Base-by-base conservation (phyloP, 2,113 vertebrate species). In the Zosterops lateralis region DNA sequence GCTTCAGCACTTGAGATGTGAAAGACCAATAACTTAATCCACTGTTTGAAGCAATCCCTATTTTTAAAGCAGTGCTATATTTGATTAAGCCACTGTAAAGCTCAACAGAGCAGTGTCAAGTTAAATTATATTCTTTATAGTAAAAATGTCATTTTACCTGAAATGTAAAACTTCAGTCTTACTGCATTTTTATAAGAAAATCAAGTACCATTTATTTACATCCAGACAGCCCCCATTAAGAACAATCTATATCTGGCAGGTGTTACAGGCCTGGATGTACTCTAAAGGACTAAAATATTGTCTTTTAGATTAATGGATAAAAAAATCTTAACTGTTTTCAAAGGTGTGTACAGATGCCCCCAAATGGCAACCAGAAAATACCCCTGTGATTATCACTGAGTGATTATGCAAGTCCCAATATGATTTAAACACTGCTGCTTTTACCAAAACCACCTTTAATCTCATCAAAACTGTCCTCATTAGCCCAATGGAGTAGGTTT, bases 11-110 rank as follows among this genome's bases (percentile, higher is more conserved):
- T 92, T 83, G 74, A 88, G 93, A 97, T 18, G 82, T 85, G 89
- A 95, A 94, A 94, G 91, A 92, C 89, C 96, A 97, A 96, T 92
- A 95, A 94, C 71, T 88, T 97, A 95, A 97, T 93, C 91, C 96
- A 85, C 93, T 92, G 91, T 95, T 97, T 92, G 87, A 92, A 95
- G 84, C 17, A 6, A 91, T 86, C 51, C 36, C 78, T 91, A 45
- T 83, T 95, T 92, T 95, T 95, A 92, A 95, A 92, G 78, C 78
- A 74, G 79, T 48, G 67, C 91, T 96, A 90, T 71, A 48, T 95
- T 96, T 95, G 93, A 96, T 95, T 96, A 97, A 97, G 87, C 84
- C 87, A 90, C 94, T 64, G 67, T 90, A 96, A 94, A 88, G 60
- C 84, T 84, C 72, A 56, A 56, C 87, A 95, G 94, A 95, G 64